Base-by-base conservation (phyloP, 2,113 vertebrate species). In the Calonectris borealis region DNA sequence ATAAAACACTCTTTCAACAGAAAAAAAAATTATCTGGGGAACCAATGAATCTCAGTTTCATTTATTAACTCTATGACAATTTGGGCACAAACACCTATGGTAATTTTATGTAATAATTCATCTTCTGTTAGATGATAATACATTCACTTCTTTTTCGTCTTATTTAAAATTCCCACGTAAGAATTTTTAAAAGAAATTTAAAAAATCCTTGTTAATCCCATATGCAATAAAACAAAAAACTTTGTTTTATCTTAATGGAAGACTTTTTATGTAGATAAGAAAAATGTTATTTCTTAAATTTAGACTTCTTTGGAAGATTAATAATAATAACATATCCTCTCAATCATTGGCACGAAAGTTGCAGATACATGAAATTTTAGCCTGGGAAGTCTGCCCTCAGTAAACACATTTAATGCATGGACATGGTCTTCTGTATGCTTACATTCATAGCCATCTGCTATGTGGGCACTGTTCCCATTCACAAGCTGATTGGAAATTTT, bases 381-480 rank as follows among this genome's bases (percentile, higher is more conserved):
- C 42, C 71, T 96, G 93, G 91, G 83, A 98, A 89, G 15, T 77
- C 34, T 97, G 89, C 95, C 95, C 69, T 97, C 54, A 71, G 88
- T 92, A 96, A 97, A 91, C 2, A 36, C 51, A 91, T 94, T 94
- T 96, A 90, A 91, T 75, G 40, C 68, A 71, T 88, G 89, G 97
- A 88, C 93, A 68, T 31, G 54, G n/a, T 86, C 83, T 92, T 92
- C 87, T 95, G 79, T 83, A 66, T 58, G 57, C 66, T 95, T 66
- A 76, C 44, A 62, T 8, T 95, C 82, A 64, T 3, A 64, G 44
- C 95, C 96, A 97, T 98, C 96, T 98, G 94, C 91, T 93, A 4
- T 7, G 6, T 68, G 96, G 97, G 97, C 94, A 92, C 60, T 62
- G 11, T 62, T 98, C 89, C 97, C 85, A 54, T 44, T 97, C 64